These are phyloP conservation scores for Polypterus bichir DNA, from an alignment of 2,113 vertebrate genomes.

Conservation along the genomic window DNA sequence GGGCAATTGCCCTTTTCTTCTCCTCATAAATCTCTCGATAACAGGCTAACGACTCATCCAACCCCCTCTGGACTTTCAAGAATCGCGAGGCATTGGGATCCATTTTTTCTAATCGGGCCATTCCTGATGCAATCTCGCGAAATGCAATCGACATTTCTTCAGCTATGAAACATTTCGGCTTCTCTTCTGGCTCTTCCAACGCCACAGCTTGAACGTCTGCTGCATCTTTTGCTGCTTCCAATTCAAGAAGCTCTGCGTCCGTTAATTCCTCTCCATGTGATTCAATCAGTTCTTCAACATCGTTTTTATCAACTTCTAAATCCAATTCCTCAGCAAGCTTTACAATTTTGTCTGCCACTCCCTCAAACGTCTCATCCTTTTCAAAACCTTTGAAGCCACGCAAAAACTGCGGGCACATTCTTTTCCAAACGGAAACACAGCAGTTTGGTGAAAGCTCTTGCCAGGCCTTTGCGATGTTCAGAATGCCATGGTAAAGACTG, in stretches of 20 bases:
- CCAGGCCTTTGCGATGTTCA: slow-evolving; percentile 11
- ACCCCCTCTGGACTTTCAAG: slow-evolving; percentile 5
- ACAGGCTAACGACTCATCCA: background rate
- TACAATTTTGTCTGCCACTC: background rate
- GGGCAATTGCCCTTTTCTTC: slow-evolving; percentile 2
- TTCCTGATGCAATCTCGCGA: background rate
- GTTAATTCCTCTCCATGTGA: background rate
- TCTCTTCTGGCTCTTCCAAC: background rate
- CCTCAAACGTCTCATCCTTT: background rate
- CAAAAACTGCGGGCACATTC: background rate
- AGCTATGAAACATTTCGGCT: slow-evolving; percentile 5
- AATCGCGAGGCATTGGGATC: slow-evolving; percentile 9
- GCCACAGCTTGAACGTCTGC: slow-evolving; percentile 1
- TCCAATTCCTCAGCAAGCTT: background rate
- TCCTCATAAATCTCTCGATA: slow-evolving; percentile 8
- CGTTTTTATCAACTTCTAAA: background rate
- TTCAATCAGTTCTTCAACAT: background rate
- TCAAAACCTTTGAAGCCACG: background rate
- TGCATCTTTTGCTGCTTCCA: slow-evolving; percentile 7
- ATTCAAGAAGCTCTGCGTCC: slow-evolving; percentile 1
- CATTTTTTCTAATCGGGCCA: slow-evolving; percentile 7
- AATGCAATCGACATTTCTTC: slow-evolving; percentile 6
- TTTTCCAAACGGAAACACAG: background rate
- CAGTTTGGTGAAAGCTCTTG: slow-evolving; percentile 5
- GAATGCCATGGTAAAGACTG: slow-evolving; percentile 10